Conservation (phyloP, 2,888 invertebrate species). For the Cataglyphis cursor region DNA sequence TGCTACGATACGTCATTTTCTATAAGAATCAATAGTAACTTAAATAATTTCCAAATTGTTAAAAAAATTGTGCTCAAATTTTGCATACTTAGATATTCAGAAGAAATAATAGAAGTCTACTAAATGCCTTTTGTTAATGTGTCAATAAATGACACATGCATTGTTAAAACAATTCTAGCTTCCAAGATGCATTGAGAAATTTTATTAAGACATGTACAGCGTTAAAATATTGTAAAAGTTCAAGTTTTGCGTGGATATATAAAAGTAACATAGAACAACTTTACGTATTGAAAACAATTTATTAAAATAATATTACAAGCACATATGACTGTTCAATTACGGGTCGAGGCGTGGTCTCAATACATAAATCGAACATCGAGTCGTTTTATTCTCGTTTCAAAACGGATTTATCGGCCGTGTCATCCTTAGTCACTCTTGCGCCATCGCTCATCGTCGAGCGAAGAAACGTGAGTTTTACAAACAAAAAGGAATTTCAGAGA, state of each 20-base stretch:
- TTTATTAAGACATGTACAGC: neutral
- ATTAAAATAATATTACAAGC: slow-evolving; percentile 11
- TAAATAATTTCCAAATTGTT: too few species aligned
- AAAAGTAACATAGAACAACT: slow-evolving; percentile 15
- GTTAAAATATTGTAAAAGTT: neutral
- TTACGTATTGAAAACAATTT: neutral
- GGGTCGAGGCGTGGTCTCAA: slow-evolving; percentile 33
- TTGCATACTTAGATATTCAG: too few species aligned
- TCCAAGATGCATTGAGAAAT: neutral
- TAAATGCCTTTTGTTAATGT: too few species aligned
- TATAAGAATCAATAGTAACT: too few species aligned
- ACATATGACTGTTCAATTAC: slow-evolving; percentile 11
- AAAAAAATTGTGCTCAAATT: too few species aligned
- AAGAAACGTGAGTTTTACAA: slow-evolving; percentile 49
- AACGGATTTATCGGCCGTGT: slow-evolving; percentile 47
- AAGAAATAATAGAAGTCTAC: too few species aligned
- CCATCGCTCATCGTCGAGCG: slow-evolving; percentile 67
- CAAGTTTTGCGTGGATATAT: neutral
- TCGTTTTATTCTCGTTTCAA: slow-evolving; percentile 44
- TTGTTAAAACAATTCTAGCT: neutral
- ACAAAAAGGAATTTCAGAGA: slow-evolving; percentile 55
- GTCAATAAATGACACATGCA: too few species aligned
- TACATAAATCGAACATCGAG: slow-evolving; percentile 47
- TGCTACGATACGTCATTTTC: too few species aligned
- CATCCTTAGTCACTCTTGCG: slow-evolving; percentile 66